Evolutionary conservation across 92 coral and sea anemone genomes (phyloP).

Genomic region (Porites rus): DNA sequence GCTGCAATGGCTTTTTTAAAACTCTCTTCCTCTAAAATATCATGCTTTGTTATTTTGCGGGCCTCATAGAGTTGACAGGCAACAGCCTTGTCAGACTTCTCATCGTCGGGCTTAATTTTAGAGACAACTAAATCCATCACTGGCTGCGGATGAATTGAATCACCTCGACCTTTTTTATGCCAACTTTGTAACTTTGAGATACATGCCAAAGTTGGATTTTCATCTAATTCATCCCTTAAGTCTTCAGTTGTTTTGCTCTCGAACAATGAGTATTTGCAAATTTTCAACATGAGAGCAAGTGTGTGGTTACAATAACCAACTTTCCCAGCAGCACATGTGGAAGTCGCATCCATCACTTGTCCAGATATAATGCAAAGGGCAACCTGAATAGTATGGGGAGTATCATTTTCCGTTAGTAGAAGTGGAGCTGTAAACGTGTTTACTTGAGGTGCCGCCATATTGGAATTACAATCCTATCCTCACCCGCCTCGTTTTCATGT

Average conservation of each 20-base stretch:
- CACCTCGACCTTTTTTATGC: slow-evolving; percentile 47
- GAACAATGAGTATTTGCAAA: slow-evolving; percentile 51
- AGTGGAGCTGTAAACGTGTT: no score
- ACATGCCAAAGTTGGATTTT: slow-evolving; percentile 44
- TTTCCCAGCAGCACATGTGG: slow-evolving; percentile 45
- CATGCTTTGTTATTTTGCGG: slow-evolving; percentile 27
- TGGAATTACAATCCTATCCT: background rate
- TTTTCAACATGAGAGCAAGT: slow-evolving; percentile 53
- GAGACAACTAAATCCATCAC: slow-evolving; percentile 38
- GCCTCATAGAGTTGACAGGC: slow-evolving; percentile 45
- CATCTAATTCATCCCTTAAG: slow-evolving; percentile 36
- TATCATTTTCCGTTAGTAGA: background rate
- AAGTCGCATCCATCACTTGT: slow-evolving; percentile 43
- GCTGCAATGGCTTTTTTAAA: slow-evolving; percentile 6
- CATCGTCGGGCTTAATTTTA: slow-evolving; percentile 52
- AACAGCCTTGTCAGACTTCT: slow-evolving; percentile 33
- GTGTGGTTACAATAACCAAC: slow-evolving; percentile 47
- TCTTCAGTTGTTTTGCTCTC: slow-evolving; percentile 55
- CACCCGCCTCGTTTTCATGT: slow-evolving; percentile 33
- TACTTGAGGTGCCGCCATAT: no score
- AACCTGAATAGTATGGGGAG: slow-evolving; percentile 16
- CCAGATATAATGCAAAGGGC: slow-evolving; percentile 50
- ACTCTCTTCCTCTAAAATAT: slow-evolving; percentile 28
- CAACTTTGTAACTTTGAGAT: slow-evolving; percentile 54
- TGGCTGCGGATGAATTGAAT: slow-evolving; percentile 45